Evolutionary conservation across 2,113 vertebrate genomes (phyloP).

Genomic region (Taxidea taxus): DNA sequence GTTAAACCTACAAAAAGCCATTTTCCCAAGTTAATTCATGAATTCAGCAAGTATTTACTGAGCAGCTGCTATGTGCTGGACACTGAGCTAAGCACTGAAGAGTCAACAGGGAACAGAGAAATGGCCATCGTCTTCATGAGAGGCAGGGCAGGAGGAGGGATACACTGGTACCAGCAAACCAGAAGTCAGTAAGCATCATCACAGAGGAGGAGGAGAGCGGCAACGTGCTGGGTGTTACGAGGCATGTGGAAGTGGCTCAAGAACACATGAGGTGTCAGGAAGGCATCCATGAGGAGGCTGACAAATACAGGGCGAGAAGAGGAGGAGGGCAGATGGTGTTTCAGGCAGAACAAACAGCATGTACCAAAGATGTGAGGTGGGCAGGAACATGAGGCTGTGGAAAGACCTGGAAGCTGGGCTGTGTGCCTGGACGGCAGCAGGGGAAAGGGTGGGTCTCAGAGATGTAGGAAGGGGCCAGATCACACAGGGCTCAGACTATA

Average conservation of each 20-base stretch:
- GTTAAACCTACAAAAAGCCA: background rate
- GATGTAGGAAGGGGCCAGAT: background rate
- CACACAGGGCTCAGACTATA: background rate
- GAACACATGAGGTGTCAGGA: background rate
- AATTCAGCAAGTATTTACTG: background rate
- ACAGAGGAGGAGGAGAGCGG: background rate
- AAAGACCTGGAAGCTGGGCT: background rate
- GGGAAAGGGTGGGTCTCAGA: background rate
- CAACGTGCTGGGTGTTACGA: fast-evolving
- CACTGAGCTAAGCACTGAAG: background rate
- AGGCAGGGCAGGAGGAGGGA: too few relatives aligned
- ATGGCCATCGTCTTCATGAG: background rate
- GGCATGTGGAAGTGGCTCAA: fast-evolving
- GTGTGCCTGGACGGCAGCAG: background rate
- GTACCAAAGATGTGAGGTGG: background rate
- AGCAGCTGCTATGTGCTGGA: background rate
- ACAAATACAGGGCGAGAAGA: background rate
- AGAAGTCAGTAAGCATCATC: too few relatives aligned
- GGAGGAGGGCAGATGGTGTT: too few relatives aligned
- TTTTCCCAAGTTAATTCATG: background rate
- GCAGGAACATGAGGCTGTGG: background rate
- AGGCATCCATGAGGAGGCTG: background rate
- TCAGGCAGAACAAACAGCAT: background rate
- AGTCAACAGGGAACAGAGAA: background rate
- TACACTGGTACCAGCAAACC: background rate